Evolutionary conservation across 2,888 invertebrate genomes (phyloP).

Genomic region (Bellardia pandia): DNA sequence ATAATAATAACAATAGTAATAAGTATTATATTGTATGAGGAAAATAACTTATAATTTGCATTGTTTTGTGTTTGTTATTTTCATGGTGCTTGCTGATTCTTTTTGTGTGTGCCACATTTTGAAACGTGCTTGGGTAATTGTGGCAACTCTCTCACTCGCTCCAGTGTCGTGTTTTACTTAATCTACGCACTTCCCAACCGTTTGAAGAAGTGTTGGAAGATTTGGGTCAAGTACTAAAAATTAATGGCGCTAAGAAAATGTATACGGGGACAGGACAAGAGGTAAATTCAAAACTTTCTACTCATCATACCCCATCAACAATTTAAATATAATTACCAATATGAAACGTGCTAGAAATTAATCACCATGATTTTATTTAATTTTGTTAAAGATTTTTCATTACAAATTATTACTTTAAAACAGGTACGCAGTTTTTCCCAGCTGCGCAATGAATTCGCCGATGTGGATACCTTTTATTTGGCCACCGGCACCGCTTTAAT

Average conservation of each 20-base stretch:
- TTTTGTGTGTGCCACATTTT: conserved; percentile 6
- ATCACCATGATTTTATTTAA: neutral
- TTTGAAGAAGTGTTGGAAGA: conserved; percentile 97
- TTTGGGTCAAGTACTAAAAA: conserved; percentile 95
- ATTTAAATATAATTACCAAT: neutral
- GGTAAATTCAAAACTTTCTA: conserved; percentile 84
- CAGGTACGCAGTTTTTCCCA: conserved; percentile 97
- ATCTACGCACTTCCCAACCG: conserved; percentile 95
- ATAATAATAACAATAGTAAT: conserved; percentile 37
- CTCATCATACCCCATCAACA: neutral
- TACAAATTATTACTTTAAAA: neutral
- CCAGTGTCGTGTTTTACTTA: conserved; percentile 95
- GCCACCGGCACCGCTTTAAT: conserved; percentile 83
- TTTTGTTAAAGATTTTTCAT: too few species aligned
- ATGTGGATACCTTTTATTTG: conserved; percentile 95
- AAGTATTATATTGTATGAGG: neutral
- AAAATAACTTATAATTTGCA: conserved; percentile 49
- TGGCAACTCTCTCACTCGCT: conserved; percentile 21
- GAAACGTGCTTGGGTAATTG: conserved; percentile 6
- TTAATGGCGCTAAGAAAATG: conserved; percentile 95
- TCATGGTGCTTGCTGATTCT: neutral
- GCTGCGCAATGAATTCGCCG: conserved; percentile 95
- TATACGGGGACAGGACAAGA: conserved; percentile 96
- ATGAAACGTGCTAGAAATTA: conserved; percentile 10
- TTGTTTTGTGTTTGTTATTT: conserved; percentile 30